Base-by-base conservation (phyloP, 2,888 invertebrate genomes). In the Synanthedon andrenaeformis region DNA sequence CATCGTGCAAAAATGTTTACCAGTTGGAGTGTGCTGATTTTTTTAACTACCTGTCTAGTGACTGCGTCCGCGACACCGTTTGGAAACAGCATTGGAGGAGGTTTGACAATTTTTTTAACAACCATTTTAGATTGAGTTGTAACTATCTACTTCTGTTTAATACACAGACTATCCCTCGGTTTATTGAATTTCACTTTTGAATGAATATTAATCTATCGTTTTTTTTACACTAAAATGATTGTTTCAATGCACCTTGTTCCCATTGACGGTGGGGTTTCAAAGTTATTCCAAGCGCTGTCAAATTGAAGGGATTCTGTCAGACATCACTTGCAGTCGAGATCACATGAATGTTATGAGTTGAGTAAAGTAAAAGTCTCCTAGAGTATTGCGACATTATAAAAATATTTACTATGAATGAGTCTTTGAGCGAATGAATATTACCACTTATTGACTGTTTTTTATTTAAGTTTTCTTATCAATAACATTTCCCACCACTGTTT, bases 81-180 rank as follows among this genome's bases (percentile, higher is more conserved):
- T 55, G 58, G 56, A 56, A 60, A 62, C 59, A 52, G 53, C 53
- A 14, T 28, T 28, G 51, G 64, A 83, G 81, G 82, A 83, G 81
- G 82, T 82, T 80, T 76, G 82, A 72, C 59, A 54, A 56, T 62
- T 70, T 62, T 64, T 65, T 62, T 66, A 56, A 65, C 64, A 63
- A 54, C 4, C 4, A 23, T 23, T 23, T 57, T 52, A 59, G 57
- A 62, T 63, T 57, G 60, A 59, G 68, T 55, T 62, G 57, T 60
- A 53, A 41, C 23, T 28, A 66, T 17, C 12, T 45, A 13, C 57
- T 61, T 59, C 54, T 60, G 62, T 62, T 64, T 64, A 58, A 64
- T 61, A 60, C 59, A 63, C 55, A 56, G 50, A 48, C 48, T 55
- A 54, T 53, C 35, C 52, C 52, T 19, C 35, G 52, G 56, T 41